A percentile compares a stretch with the other conserved stretches of the same genome.
phyloP scores from a whole-genome alignment of 2,113 vertebrate genomes.

The Misgurnus mizolepis region DNA sequence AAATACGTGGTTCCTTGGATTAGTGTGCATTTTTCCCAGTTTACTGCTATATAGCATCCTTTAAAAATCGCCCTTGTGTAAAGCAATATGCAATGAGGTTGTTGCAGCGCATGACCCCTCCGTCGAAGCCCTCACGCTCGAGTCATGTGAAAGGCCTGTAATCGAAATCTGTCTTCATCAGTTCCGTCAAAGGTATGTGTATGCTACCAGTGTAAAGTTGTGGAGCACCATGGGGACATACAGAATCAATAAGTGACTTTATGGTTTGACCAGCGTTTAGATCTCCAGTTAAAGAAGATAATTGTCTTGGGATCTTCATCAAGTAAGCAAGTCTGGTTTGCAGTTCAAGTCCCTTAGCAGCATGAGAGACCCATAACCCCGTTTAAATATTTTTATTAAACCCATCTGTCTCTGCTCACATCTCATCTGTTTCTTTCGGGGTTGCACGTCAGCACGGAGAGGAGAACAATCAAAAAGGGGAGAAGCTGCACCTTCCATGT shows the following conservation, averaged over 20 bases:
- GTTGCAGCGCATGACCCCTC: too few species aligned
- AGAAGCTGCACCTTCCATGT: neutral
- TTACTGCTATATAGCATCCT: too few species aligned
- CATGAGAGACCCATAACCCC: neutral
- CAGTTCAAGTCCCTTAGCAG: constrained; percentile 7
- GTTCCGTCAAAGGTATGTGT: constrained; percentile 33
- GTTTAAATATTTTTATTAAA: constrained; percentile 42
- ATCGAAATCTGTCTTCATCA: neutral
- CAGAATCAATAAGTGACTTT: constrained; percentile 42
- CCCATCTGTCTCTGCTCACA: constrained; percentile 22
- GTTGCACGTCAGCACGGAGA: neutral
- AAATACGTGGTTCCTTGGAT: too few species aligned
- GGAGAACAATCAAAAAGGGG: neutral
- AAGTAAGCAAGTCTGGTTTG: neutral
- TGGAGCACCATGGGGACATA: constrained; percentile 35
- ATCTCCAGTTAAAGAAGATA: neutral
- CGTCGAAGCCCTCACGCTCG: too few species aligned
- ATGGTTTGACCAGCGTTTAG: constrained; percentile 41
- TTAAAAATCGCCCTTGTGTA: too few species aligned
- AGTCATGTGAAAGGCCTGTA: neutral
- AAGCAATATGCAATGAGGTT: too few species aligned
- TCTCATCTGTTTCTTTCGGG: neutral
- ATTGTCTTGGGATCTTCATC: constrained; percentile 22
- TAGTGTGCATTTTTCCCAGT: too few species aligned
- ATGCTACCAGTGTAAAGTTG: constrained; percentile 5